phyloP scores from a whole-genome alignment of 1,140 invertebrate genomes.

The Cydia strobilella region DNA sequence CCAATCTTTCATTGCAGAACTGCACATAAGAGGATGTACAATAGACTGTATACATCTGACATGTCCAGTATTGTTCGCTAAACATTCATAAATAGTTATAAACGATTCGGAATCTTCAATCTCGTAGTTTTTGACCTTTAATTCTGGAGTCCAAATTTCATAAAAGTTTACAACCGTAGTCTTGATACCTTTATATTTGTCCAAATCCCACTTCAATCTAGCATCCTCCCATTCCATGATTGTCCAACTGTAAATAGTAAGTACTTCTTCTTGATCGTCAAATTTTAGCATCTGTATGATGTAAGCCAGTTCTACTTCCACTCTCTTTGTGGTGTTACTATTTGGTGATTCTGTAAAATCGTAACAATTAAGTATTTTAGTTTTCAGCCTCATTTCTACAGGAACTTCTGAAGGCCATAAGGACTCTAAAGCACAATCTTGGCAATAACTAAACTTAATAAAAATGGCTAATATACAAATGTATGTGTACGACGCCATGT shows the following conservation, averaged over 20 bases:
- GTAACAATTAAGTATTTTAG: neutral
- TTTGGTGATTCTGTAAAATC: neutral
- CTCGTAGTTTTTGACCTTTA: neutral
- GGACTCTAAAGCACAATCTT: neutral
- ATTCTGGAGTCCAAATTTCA: neutral
- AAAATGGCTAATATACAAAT: neutral
- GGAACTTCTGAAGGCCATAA: conserved; percentile 4
- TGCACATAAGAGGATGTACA: neutral
- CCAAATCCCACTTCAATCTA: neutral
- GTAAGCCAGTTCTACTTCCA: neutral
- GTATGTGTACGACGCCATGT: neutral
- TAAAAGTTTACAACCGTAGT: neutral
- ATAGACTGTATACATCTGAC: neutral
- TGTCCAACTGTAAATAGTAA: neutral
- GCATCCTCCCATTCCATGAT: neutral
- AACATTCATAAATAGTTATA: neutral
- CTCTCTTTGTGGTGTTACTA: neutral
- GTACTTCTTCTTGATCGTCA: conserved; percentile 2
- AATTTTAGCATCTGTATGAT: neutral
- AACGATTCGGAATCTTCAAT: neutral
- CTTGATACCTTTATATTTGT: neutral
- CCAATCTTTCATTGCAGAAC: neutral
- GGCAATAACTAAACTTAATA: neutral
- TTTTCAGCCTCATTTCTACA: neutral
- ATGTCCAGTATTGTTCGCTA: neutral